Evolutionary conservation across 2,113 vertebrate genomes (phyloP), one percentile per base, ranked within the genome.

Genomic region (Spilogale gracilis): DNA sequence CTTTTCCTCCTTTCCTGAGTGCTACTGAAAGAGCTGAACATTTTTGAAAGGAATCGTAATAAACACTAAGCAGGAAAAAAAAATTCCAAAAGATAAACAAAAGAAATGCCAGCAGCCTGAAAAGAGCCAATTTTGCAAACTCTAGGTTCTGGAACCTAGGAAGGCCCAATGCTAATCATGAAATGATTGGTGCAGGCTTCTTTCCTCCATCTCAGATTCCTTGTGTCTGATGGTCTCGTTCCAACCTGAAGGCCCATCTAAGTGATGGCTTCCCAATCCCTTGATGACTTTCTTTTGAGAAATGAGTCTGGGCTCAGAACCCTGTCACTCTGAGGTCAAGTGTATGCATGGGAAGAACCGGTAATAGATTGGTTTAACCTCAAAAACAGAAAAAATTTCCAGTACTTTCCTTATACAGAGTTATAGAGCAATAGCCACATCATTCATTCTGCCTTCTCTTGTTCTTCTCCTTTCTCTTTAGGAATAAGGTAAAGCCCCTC

Each of bases 41-140:
- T n/a, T 84, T 94, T 89, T 69, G 0, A 80, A 87, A 91, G 23
- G 48, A 90, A 97, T 69, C 2, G 11, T 61, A 56, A 60, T 85
- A 86, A 86, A 90, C 54, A 63, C 78, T 93, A 81, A 89, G 8
- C 38, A 89, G 69, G 11, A 79, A 89, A 76, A 65, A 61, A 30
- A 52, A 67, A 30, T 21, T 30, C 20, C 14, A 1, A 9, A 84
- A 86, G 65, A 21, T 12, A 89, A n/a, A n/a, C 4, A 58, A 87
- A 94, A 74, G 71, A 89, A 23, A 83, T 27, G 5, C 18, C 91
- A 74, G 6, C 1, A 85, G 45, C 30, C 9, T 48, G 78, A 84
- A 94, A 80, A n/a, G 23, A 58, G 48, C 12, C 3, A 45, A 25
- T 61, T 74, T 84, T 94, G 63, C 43, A 20, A 97, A 61, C 25